Conservation (phyloP, 2,888 invertebrate genomes). For the Lamellibrachia columna region DNA sequence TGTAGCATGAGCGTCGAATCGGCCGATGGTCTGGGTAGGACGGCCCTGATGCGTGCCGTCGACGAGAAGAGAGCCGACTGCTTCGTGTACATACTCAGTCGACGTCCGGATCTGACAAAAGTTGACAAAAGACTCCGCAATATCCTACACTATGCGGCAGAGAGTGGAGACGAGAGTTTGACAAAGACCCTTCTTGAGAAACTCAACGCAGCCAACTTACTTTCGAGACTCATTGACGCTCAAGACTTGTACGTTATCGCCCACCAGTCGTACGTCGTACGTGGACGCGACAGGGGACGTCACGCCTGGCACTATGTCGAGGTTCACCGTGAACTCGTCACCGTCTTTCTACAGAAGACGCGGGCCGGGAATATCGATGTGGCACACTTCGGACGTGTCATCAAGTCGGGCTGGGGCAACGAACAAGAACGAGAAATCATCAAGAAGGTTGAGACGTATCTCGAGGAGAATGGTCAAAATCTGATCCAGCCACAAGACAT, state of each 20-base stretch:
- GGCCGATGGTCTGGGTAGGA: not conserved
- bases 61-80: not conserved
- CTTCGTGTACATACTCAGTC: constrained; percentile 24
- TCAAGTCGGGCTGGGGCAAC: constrained; percentile 32
- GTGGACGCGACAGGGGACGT: constrained; percentile 29
- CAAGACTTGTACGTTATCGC: constrained; percentile 31
- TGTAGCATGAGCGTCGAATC: not conserved
- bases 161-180: constrained; percentile 76
- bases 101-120: constrained; percentile 18
- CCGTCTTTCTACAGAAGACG: constrained; percentile 30
- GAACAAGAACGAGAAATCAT: constrained; percentile 23
- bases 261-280: constrained; percentile 31
- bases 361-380: constrained; percentile 32
- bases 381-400: constrained; percentile 29
- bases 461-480: constrained; percentile 26
- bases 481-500: constrained; percentile 26
- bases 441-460: not conserved
- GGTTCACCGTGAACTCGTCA: constrained; percentile 29
- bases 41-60: not conserved
- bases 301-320: constrained; percentile 36
- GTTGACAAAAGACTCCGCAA: constrained; percentile 28
- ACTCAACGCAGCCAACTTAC: constrained; percentile 19
- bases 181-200: constrained; percentile 63
- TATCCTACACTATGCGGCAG: constrained; percentile 89
- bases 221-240: constrained; percentile 18